Base-by-base conservation (phyloP, 2,113 vertebrate genomes). In the Engystomops pustulosus region DNA sequence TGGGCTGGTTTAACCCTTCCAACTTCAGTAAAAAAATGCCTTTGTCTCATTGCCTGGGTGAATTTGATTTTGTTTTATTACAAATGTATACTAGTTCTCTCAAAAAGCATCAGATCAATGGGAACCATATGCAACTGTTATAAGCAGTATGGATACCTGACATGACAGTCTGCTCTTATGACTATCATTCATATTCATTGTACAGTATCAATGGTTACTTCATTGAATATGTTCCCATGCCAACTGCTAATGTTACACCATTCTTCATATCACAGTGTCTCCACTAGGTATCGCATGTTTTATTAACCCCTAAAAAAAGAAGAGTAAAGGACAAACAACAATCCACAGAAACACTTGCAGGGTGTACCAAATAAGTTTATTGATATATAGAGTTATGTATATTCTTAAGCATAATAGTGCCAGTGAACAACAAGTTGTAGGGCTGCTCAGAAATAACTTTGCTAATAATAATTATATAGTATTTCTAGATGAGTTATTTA, bases 281-380 rank as follows among this genome's bases (percentile, higher is more conserved):
- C 27, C 14, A 32, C 15, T 3, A 18, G 20, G n/a, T 60, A 60
- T 25, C 11, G 0, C 49, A 25, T 65, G 32, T 7, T 65, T 65
- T 30, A 30, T 30, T 5, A 15, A 65, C 18, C 34, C 30, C 27
- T 32, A 15, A 65, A 17, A 14, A 34, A 65, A 7, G 6, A 32
- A 65, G 17, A 65, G 60, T 32, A 17, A 30, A 60, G 4, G 14
- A n/a, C n/a, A 30, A 12, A 47, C 15, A 18, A 68, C 51, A 45
- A 47, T 45, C 14, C 38, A 65, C 45, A n/a, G 36, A 84, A 17
- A 17, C 83, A 84, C 34, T 79, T 0, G 32, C 8, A 41, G 38
- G 0, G 44, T 49, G 49, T 55, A 53, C 45, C 23, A 84, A 84
- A 70, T 76, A 18, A 44, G 32, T 84, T 84, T 84, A 84, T 70